Base-by-base conservation (phyloP, 1,140 invertebrate species). In the Hypothenemus hampei region DNA sequence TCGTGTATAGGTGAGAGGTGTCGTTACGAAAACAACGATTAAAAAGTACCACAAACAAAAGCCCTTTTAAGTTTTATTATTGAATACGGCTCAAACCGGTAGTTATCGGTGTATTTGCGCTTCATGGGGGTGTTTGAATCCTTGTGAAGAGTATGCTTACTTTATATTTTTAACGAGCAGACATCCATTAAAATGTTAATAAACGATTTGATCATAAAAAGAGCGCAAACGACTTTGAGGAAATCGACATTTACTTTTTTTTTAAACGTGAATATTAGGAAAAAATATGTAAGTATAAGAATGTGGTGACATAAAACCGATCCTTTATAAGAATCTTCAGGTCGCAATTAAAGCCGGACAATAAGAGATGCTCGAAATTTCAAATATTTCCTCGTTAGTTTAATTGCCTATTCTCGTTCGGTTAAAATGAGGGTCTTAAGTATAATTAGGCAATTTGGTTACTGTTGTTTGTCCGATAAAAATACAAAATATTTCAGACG, bases 31-130 rank as follows among this genome's bases (percentile, higher is more conserved):
- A 53, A 44, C 50, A 53, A 53, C 40, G 19, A 35, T 41, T 36
- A 21, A 43, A 53, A 53, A 53, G 50, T 16, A 53, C 26, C 29
- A 44, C 50, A 53, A 53, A 53, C 50, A 53, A 53, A 44, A 53
- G 35, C 39, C 50, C 50, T 53, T 53, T 53, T 44, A 53, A 53
- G 44, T 53, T 53, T 53, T 53, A 53, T 53, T 53, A 53, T 53
- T 41, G 31, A 53, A 53, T 44, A 43, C 40, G 29, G 40, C 50
- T 36, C 50, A 21, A 44, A 44, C 50, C 40, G 29, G 40, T 36
- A 44, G 50, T 53, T 53, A 53, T 53, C 50, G 50, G 35, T 26
- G 36, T 53, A 41, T 43, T 43, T 51, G 40, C 24, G 40, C 50
- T 24, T 41, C 36, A 19, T 49, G n/a, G 50, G 50, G 41, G 50